Base-by-base conservation (phyloP, 2,797 vertebrate species). In the Mergus octosetaceus region DNA sequence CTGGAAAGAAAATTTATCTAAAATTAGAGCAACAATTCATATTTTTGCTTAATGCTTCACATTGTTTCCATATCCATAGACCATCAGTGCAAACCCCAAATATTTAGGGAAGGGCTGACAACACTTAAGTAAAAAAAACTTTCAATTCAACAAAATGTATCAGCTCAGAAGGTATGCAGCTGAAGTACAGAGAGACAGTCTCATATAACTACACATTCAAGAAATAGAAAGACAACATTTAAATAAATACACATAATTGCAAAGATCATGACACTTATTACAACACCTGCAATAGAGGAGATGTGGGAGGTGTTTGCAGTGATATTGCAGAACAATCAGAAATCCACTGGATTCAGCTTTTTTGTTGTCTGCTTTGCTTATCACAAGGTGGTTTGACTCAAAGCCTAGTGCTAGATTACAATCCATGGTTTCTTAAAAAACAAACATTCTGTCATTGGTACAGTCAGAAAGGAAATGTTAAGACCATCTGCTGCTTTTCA, bases 401-500 rank as follows among this genome's bases (percentile, higher is more conserved):
- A 90, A 58, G 21, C 85, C 71, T 86, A 80, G 45, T 34, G 41
- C 30, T 71, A 60, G 41, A 32, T 64, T 73, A 93, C 60, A 69
- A 32, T 34, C 36, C 34, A 69, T 69, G 25, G 22, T 49, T 84
- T 94, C 80, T 79, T 84, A 56, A 86, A 93, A 60, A 71, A 41
- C 17, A 53, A 83, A 77, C 18, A 8, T 71, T 30, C 22, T 62
- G 10, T 68, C 79, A 77, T 60, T 78, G 39, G 38, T 85, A 73
- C 68, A 32, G 5, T 53, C 58, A 71, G 9, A 92, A 38, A 93
- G 61, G 94, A 95, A 97, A 96, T 97, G 95, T 92, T 72, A 85
- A 90, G 90, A 96, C 90, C 94, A 0, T n/a, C 15, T 70, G 49
- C 56, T 78, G 13, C 53, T 93, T 93, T 94, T 81, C 70, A 69